These are phyloP conservation scores for Aphidoletes aphidimyza DNA, from an alignment of 2,888 invertebrate genomes.

Conservation along the genomic window DNA sequence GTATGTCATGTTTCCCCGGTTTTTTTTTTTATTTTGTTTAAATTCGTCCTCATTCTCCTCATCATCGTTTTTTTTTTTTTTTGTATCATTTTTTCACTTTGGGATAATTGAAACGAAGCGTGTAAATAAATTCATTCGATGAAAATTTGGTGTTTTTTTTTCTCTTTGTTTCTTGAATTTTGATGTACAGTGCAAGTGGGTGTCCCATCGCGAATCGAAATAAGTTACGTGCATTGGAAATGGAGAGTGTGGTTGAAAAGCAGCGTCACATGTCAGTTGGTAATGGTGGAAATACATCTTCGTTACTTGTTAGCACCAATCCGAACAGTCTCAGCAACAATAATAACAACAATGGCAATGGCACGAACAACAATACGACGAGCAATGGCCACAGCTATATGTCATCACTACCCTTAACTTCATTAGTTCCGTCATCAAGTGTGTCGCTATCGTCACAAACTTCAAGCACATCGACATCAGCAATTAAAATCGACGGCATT, in stretches of 20 bases:
- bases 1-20: constrained; percentile 41
- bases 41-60: neutral
- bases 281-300: constrained; percentile 27
- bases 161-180: neutral
- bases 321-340: constrained; percentile 25
- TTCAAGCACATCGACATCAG: constrained; percentile 67
- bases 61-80: neutral
- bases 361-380: neutral
- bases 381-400: constrained; percentile 2
- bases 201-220: constrained; percentile 91
- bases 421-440: constrained; percentile 48
- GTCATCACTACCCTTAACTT: constrained; percentile 37
- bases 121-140: constrained; percentile 56
- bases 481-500: constrained; percentile 82
- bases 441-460: constrained; percentile 34
- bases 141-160: constrained; percentile 55
- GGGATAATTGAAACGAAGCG: constrained; percentile 24
- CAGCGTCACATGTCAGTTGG: constrained; percentile 64
- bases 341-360: neutral
- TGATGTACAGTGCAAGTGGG: constrained; percentile 80
- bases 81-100: neutral
- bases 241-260: constrained; percentile 80
- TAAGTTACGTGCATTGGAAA: constrained; percentile 83
- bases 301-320: constrained; percentile 31
- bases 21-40: neutral